phyloP scores from a whole-genome alignment of 1,140 invertebrate genomes.

The Reticulitermes speratus region DNA sequence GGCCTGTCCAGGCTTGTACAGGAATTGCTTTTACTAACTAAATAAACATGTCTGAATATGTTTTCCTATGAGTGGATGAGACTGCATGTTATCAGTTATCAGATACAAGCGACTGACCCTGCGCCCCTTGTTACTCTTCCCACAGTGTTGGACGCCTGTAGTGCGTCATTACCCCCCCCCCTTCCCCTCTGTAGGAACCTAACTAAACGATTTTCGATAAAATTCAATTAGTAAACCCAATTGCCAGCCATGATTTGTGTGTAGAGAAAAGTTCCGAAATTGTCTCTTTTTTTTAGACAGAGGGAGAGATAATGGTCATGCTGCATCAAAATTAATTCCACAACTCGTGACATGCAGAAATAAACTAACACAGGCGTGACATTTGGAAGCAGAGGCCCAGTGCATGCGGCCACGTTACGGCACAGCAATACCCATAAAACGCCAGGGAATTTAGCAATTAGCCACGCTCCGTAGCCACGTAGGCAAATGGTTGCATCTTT shows the following conservation, averaged over 20 bases:
- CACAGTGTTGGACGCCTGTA: not conserved
- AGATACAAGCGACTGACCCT: too few species aligned
- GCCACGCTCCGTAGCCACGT: too few species aligned
- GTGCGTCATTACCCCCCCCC: not conserved
- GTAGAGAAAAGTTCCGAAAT: slow-evolving; percentile 9
- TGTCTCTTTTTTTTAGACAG: slow-evolving; percentile 19
- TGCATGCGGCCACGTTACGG: not conserved
- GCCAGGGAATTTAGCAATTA: too few species aligned
- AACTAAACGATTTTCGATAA: slow-evolving; percentile 33
- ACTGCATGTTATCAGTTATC: too few species aligned
- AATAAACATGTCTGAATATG: too few species aligned
- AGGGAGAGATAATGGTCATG: not conserved
- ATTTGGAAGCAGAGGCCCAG: not conserved
- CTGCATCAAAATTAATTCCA: slow-evolving; percentile 7
- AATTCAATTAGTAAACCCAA: slow-evolving; percentile 31
- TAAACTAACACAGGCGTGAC: not conserved
- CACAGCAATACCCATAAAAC: not conserved
- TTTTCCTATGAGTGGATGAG: too few species aligned
- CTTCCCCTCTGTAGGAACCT: not conserved
- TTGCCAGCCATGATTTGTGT: slow-evolving; percentile 31
- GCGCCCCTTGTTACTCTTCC: not conserved
- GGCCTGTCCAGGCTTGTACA: too few species aligned
- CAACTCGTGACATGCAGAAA: not conserved
- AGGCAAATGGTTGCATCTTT: too few species aligned
- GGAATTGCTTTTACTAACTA: too few species aligned